Conservation (phyloP, 2,797 vertebrate species). For the Myotis vivesi region DNA sequence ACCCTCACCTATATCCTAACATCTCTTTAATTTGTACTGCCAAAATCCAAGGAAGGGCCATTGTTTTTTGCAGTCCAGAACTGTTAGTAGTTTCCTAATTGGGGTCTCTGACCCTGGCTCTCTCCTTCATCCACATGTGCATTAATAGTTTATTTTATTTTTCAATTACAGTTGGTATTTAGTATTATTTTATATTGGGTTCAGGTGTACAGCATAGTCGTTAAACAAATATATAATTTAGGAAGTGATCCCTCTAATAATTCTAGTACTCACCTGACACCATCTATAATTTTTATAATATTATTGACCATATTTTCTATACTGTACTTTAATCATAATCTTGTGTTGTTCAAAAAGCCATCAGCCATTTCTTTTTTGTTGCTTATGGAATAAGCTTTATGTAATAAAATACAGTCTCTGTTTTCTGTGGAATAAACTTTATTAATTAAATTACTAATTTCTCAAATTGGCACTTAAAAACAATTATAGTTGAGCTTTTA, state of each 20-base stretch:
- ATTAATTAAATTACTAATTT: not conserved
- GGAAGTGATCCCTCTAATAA: not conserved
- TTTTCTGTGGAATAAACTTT: slow-evolving; percentile 29
- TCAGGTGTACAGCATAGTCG: not conserved
- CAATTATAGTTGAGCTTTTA: not conserved
- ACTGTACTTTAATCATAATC: not conserved
- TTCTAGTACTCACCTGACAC: not conserved
- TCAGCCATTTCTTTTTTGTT: not conserved
- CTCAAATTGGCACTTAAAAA: not conserved
- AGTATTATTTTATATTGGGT: not conserved
- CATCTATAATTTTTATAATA: not conserved
- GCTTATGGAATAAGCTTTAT: not conserved
- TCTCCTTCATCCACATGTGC: not conserved
- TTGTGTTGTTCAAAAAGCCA: not conserved
- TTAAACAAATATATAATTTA: not conserved
- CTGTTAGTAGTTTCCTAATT: not conserved
- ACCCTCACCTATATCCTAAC: not conserved
- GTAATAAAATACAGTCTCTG: slow-evolving; percentile 24
- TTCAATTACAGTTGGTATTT: not conserved
- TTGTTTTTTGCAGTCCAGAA: not conserved
- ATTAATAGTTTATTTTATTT: not conserved
- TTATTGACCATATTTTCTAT: not conserved
- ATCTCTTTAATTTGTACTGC: not conserved
- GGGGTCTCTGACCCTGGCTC: not conserved
- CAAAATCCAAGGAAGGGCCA: not conserved